A percentile compares a stretch with the other conserved stretches of the same genome.
These are phyloP conservation scores for Phyllostomus hastatus DNA, from an alignment of 2,113 vertebrate genomes.

Conservation along the genomic window DNA sequence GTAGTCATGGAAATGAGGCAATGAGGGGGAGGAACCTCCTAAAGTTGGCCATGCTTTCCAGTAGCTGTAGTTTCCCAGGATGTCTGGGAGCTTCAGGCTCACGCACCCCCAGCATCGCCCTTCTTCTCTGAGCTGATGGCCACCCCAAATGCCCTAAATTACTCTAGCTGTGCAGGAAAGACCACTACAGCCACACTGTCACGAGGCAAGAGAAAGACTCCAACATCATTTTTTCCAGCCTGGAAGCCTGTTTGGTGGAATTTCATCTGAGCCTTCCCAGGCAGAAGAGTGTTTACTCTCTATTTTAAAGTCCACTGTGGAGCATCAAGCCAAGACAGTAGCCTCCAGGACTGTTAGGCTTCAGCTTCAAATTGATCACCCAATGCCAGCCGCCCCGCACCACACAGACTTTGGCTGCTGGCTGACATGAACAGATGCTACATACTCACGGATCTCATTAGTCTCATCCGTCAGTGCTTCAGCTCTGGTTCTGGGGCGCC, in stretches of 20 bases:
- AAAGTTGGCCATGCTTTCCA: not conserved
- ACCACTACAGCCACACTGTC: not conserved
- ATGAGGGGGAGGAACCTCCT: not conserved
- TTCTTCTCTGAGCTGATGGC: not conserved
- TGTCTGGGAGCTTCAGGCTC: not conserved
- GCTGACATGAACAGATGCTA: conserved; percentile 88
- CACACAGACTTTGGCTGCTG: conserved; percentile 92
- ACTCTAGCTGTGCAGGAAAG: not conserved
- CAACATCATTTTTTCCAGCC: not conserved
- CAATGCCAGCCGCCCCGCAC: conserved; percentile 85
- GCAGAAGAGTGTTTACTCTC: not conserved
- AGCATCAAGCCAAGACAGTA: conserved; percentile 79
- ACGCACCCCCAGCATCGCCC: not conserved
- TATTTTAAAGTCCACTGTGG: not conserved
- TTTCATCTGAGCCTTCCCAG: not conserved
- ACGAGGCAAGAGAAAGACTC: not conserved
- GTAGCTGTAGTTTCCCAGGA: not conserved
- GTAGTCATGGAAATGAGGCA: not conserved
- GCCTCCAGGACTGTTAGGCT: conserved; percentile 82
- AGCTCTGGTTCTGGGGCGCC: conserved; percentile 86
- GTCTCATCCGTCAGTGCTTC: conserved; percentile 88
- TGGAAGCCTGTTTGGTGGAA: not conserved
- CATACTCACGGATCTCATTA: conserved; percentile 90
- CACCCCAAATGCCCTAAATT: not conserved
- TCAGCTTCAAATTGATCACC: conserved; percentile 89